Conservation (phyloP, 2,797 vertebrate species). For the Aotus griseimembra region DNA sequence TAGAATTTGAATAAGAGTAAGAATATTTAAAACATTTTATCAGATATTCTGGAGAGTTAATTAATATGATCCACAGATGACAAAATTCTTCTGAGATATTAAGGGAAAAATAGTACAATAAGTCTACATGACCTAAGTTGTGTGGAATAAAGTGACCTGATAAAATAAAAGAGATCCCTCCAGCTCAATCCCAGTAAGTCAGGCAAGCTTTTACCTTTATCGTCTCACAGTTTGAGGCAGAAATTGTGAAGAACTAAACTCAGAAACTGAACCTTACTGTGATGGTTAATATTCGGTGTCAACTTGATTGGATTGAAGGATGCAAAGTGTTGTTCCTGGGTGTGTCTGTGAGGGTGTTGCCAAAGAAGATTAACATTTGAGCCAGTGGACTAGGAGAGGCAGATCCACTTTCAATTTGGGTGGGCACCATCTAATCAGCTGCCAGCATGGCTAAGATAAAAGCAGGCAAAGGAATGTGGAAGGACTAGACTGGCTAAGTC, state of each 20-base stretch:
- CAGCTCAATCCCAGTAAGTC: neutral
- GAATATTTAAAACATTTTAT: neutral
- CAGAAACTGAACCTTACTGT: neutral
- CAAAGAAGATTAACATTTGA: neutral
- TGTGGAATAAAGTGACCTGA: neutral
- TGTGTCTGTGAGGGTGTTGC: neutral
- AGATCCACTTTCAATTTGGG: neutral
- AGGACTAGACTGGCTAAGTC: neutral
- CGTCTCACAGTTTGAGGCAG: neutral
- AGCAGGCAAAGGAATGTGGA: neutral
- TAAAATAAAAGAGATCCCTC: neutral
- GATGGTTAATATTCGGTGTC: neutral
- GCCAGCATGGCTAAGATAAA: neutral
- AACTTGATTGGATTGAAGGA: neutral
- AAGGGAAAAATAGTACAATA: neutral
- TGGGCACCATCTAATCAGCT: neutral
- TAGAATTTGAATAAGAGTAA: constrained; percentile 35
- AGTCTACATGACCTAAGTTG: neutral
- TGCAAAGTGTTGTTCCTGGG: neutral
- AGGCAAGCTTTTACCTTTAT: neutral
- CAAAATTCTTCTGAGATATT: neutral
- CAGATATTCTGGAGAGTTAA: neutral
- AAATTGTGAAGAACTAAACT: neutral
- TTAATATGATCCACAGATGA: neutral
- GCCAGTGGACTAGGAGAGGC: neutral